phyloP scores from a whole-genome alignment of 1,140 invertebrate genomes.

The Pollicipes pollicipes region DNA sequence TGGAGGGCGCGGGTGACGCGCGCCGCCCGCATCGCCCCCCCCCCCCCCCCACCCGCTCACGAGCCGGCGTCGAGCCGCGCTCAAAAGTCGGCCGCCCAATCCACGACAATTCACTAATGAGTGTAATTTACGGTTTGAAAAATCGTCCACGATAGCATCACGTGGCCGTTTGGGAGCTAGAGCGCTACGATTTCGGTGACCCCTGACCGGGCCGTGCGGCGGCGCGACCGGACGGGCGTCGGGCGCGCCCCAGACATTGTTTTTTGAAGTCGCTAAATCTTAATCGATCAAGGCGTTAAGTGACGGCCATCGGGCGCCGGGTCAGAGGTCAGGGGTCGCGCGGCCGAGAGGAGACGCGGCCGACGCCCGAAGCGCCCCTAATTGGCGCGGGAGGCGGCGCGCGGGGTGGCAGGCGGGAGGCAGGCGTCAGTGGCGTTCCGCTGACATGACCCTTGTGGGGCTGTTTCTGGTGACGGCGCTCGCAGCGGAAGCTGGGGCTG shows the following conservation, averaged over 20 bases:
- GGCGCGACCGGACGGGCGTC: no score
- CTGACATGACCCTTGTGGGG: no score
- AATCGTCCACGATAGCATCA: background rate
- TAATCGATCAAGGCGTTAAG: background rate
- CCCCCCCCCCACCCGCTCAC: no score
- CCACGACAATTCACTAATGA: background rate
- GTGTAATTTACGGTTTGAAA: background rate
- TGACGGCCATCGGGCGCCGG: background rate
- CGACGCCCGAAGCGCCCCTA: no score
- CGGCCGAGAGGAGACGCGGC: no score
- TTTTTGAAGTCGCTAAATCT: background rate
- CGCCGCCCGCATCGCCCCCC: no score
- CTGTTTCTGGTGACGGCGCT: no score
- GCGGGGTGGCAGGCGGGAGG: no score
- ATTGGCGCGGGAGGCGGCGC: no score
- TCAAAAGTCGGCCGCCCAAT: background rate
- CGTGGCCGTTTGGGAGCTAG: background rate
- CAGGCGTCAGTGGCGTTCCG: no score
- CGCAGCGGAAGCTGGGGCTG: no score
- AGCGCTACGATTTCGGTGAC: background rate
- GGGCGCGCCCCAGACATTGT: background rate
- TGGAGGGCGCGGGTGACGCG: background rate
- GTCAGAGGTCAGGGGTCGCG: background rate
- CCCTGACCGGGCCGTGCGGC: background rate
- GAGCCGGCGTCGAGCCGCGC: no score